phyloP scores from a whole-genome alignment of 2,113 vertebrate species.

The Camelus dromedarius region DNA sequence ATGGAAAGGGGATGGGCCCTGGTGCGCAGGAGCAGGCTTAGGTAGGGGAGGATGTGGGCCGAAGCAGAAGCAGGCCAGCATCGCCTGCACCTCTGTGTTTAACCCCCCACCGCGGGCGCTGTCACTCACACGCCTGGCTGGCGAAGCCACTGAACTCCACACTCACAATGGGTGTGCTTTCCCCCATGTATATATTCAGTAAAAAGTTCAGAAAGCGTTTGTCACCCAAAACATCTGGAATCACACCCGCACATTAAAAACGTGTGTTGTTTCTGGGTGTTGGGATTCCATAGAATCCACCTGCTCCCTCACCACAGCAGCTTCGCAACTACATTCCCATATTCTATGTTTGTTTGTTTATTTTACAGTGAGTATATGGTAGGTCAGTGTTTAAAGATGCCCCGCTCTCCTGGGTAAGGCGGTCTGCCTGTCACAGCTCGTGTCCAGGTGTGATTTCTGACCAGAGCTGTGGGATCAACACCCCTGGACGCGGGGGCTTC shows the following conservation, averaged over 20 bases:
- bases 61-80: not conserved
- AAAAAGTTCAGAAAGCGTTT: not conserved
- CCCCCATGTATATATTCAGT: not conserved
- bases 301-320: accelerated
- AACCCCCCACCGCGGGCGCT: accelerated
- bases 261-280: not conserved
- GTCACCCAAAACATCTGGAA: not conserved
- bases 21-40: accelerated
- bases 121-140: accelerated
- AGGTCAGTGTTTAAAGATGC: not conserved
- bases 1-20: not conserved
- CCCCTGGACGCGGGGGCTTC: not conserved
- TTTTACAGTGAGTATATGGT: not conserved
- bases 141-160: accelerated
- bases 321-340: not conserved
- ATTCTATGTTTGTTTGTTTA: not conserved
- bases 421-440: not conserved
- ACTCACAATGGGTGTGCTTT: too few species aligned
- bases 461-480: not conserved
- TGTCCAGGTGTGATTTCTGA: not conserved
- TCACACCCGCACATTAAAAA: accelerated
- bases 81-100: not conserved
- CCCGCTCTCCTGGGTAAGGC: not conserved
- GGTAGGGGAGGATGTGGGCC: accelerated
- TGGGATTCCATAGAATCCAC: not conserved